phyloP scores from a whole-genome alignment of 2,113 vertebrate species.

The Helogale parvula region DNA sequence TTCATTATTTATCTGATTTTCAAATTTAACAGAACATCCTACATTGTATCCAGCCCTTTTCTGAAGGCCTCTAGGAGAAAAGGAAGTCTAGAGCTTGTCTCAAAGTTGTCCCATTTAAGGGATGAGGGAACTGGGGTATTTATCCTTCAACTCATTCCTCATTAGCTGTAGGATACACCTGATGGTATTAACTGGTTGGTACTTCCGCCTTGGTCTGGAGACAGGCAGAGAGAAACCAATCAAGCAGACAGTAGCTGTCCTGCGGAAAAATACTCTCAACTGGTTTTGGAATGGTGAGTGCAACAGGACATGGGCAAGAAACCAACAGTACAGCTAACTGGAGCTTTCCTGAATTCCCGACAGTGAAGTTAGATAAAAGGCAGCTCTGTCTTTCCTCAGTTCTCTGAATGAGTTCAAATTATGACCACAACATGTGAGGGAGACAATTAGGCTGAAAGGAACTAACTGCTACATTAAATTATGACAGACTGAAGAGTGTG shows the following conservation, averaged over 20 bases:
- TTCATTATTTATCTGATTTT: background rate
- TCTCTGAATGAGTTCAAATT: conserved; percentile 16
- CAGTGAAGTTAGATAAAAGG: background rate
- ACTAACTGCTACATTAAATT: conserved; percentile 9
- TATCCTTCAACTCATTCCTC: background rate
- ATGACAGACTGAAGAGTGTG: background rate
- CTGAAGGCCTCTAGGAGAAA: background rate
- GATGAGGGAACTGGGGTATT: background rate
- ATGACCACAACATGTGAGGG: background rate
- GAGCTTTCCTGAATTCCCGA: background rate
- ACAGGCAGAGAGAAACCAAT: background rate
- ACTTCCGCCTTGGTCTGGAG: background rate
- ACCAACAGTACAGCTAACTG: background rate
- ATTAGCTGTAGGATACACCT: background rate
- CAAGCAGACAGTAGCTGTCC: background rate
- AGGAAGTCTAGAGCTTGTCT: background rate
- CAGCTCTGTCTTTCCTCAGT: conserved; percentile 3
- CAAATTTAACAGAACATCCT: background rate
- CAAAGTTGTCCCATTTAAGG: background rate
- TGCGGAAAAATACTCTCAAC: background rate
- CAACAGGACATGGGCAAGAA: background rate
- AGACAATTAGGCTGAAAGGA: conserved; percentile 14
- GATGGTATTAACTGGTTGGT: background rate
- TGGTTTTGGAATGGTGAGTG: background rate
- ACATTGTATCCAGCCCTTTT: background rate